Evolutionary conservation across 2,113 vertebrate species (phyloP).

Genomic region (Nyctereutes procyonoides): DNA sequence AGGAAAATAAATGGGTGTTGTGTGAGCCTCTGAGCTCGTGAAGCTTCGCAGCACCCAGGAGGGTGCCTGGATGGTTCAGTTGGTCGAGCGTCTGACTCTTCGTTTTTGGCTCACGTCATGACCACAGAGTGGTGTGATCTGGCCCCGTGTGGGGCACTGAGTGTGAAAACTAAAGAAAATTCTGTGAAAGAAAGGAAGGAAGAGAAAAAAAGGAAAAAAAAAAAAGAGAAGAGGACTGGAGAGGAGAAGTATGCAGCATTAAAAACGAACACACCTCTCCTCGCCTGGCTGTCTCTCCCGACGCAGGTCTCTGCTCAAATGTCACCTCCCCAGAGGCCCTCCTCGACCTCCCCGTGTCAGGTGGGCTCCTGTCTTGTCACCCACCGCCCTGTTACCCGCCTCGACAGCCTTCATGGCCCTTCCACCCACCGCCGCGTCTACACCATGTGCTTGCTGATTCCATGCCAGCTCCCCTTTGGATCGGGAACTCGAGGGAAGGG

Average conservation of each 20-base stretch:
- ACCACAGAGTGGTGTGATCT: not conserved
- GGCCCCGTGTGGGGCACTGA: not conserved
- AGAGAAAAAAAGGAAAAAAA: too few species aligned
- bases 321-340: not conserved
- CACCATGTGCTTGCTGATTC: accelerated
- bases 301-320: not conserved
- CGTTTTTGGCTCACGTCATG: not conserved
- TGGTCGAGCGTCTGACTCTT: not conserved
- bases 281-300: not conserved
- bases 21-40: not conserved
- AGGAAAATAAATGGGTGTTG: too few species aligned
- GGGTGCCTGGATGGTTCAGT: not conserved
- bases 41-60: not conserved
- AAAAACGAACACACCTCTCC: not conserved
- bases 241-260: not conserved
- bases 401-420: accelerated
- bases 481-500: not conserved
- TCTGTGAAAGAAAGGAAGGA: not conserved
- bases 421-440: accelerated
- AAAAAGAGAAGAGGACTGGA: too few species aligned
- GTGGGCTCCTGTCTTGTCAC: not conserved
- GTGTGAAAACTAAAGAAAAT: not conserved
- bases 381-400: not conserved
- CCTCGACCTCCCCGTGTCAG: accelerated
- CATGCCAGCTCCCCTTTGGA: accelerated